Percentiles rank a stretch among this genome's conserved stretches.
phyloP scores from a whole-genome alignment of 1,140 invertebrate genomes.

The Ylistrum balloti region DNA sequence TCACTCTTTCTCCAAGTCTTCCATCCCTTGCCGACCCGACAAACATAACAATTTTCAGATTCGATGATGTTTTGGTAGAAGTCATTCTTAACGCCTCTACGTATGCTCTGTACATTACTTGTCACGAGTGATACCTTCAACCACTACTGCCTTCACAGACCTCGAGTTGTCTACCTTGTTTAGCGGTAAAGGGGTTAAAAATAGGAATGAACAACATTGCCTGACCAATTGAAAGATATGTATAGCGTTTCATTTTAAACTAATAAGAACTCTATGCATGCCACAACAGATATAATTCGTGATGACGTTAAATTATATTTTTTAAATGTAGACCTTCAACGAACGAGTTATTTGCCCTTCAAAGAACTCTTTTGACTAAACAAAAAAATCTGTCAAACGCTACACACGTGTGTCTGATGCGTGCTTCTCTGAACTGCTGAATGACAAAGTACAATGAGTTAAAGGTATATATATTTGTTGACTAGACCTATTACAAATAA shows the following conservation, averaged over 20 bases:
- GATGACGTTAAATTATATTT: too few relatives aligned
- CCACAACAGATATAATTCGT: too few relatives aligned
- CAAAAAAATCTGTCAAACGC: not conserved
- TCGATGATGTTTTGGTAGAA: not conserved
- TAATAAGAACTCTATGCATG: too few relatives aligned
- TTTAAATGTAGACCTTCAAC: too few relatives aligned
- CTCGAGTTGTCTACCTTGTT: not conserved
- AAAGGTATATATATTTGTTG: too few relatives aligned
- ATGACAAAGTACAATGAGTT: too few relatives aligned
- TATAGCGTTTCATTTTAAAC: too few relatives aligned
- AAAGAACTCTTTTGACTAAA: not conserved
- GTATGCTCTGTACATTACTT: not conserved
- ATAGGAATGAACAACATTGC: not conserved
- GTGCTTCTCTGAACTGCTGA: not conserved
- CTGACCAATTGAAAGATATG: too few relatives aligned
- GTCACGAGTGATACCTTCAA: not conserved
- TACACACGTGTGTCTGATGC: not conserved
- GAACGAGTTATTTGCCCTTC: not conserved
- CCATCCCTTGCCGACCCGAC: conserved; percentile 72
- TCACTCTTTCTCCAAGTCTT: conserved; percentile 70
- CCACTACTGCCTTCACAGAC: not conserved
- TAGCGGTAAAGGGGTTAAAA: not conserved
- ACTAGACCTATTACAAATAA: too few relatives aligned
- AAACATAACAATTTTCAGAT: conserved; percentile 70
- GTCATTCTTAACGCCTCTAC: conserved; percentile 53